Evolutionary conservation across 2,113 vertebrate genomes (phyloP), one percentile per base, ranked within the genome.

Genomic region (Myrmophylax atrothorax): DNA sequence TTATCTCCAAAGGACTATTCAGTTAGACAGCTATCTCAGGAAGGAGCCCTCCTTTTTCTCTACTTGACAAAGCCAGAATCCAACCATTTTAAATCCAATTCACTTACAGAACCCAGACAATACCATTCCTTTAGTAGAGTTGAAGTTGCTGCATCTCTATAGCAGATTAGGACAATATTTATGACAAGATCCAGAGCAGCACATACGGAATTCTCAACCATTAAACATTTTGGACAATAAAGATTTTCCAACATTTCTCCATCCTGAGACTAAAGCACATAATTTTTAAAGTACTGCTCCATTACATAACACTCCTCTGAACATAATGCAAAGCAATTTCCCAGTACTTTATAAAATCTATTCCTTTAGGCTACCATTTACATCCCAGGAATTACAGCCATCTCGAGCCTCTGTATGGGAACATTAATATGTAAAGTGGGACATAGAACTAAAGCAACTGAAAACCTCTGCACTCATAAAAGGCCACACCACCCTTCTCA

Each of bases 1-100:
- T 96, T 95, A 94, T 95, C 96, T 95, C 68, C 55, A 80, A 90
- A 87, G 69, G 68, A 75, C 92, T 95, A 92, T 72, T 63, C 33
- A 83, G 88, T 77, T 88, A 19, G 55, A 96, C 90, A 94, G 88
- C 79, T 94, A 88, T 95, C 94, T 94, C 83, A 50, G 26, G 38
- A 70, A 90, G 89, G 55, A 90, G 83, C 74, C 11, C 10, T 85
- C 72, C 85, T 81, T 94, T 92, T 84, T 55, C 67, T 86, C 72
- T 70, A 19, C 28, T 55, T 68, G 60, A 93, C 92, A 94, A 86
- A 96, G 76, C 68, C 88, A 90, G 73, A 90, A 90, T 81, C 92
- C 63, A 95, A 38, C 64, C 42, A 75, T 78, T 95, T 94, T 84
- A 59, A 93, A 90, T 78, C 60, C 90, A 86, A 89, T 59, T 53